phyloP scores from a whole-genome alignment of 2,888 invertebrate species.

The Drosophila maculinotata region DNA sequence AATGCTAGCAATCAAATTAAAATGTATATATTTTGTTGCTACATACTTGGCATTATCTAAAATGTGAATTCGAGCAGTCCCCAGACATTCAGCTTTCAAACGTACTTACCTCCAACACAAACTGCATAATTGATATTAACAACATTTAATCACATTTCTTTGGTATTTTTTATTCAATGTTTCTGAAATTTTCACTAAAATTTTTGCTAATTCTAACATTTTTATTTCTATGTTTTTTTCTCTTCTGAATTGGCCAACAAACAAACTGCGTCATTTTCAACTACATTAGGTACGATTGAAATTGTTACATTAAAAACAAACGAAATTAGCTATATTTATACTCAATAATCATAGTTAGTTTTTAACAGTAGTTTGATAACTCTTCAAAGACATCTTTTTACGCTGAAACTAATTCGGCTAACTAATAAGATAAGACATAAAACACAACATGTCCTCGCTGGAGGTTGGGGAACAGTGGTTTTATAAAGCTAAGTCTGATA shows the following conservation, averaged over 20 bases:
- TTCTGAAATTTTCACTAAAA: conserved; percentile 76
- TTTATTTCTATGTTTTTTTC: conserved; percentile 33
- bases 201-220: conserved; percentile 67
- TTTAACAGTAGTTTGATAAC: conserved; percentile 61
- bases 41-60: too few species aligned
- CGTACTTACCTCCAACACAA: conserved; percentile 7
- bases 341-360: conserved; percentile 50
- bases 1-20: too few species aligned
- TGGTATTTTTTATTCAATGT: conserved; percentile 79
- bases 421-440: conserved; percentile 55
- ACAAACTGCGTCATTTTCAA: conserved; percentile 47
- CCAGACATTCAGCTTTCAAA: background rate
- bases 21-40: too few species aligned
- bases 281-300: conserved; percentile 57
- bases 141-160: conserved; percentile 44
- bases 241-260: conserved; percentile 52
- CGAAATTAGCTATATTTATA: conserved; percentile 52
- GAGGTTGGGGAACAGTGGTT: conserved; percentile 40
- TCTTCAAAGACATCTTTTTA: conserved; percentile 52
- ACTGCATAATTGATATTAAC: background rate
- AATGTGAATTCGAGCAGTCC: too few species aligned
- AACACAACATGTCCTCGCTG: conserved; percentile 42
- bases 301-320: conserved; percentile 55
- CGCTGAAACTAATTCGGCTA: conserved; percentile 75
- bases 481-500: conserved; percentile 78